Evolutionary conservation across 2,797 vertebrate genomes (phyloP).

Genomic region (Sebastes iracundus): DNA sequence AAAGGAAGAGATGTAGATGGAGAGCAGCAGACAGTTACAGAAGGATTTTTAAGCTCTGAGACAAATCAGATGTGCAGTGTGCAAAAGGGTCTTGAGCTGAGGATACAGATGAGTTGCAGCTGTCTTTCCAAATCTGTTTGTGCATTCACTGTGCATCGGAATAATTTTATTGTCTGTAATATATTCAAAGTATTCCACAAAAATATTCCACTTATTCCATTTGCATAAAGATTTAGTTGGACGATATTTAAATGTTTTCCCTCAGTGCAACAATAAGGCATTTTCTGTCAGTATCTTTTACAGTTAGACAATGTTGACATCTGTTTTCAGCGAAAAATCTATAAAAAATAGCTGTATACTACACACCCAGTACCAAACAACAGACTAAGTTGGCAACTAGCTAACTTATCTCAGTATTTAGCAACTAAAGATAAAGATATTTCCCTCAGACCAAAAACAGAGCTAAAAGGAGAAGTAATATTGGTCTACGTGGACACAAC

Average conservation of each 20-base stretch:
- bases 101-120: slow-evolving; percentile 12
- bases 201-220: slow-evolving; percentile 2
- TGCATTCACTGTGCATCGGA: slow-evolving; percentile 14
- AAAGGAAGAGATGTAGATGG: slow-evolving; percentile 20
- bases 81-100: slow-evolving; percentile 14
- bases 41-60: slow-evolving; percentile 29
- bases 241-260: neutral
- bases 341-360: neutral
- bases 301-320: neutral
- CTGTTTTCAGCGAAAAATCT: neutral
- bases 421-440: neutral
- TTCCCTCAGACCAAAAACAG: neutral
- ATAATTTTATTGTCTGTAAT: slow-evolving; percentile 27
- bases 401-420: neutral
- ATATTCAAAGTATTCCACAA: slow-evolving; percentile 17
- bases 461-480: neutral
- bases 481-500: neutral
- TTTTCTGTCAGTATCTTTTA: neutral
- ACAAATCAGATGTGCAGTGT: slow-evolving; percentile 50
- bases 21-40: slow-evolving; percentile 30
- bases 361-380: neutral
- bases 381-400: neutral
- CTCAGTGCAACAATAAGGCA: neutral
- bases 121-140: slow-evolving; percentile 23
- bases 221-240: slow-evolving; percentile 19